These are phyloP conservation scores for Limulus polyphemus DNA, from an alignment of 2,888 invertebrate genomes.

Conservation along the genomic window DNA sequence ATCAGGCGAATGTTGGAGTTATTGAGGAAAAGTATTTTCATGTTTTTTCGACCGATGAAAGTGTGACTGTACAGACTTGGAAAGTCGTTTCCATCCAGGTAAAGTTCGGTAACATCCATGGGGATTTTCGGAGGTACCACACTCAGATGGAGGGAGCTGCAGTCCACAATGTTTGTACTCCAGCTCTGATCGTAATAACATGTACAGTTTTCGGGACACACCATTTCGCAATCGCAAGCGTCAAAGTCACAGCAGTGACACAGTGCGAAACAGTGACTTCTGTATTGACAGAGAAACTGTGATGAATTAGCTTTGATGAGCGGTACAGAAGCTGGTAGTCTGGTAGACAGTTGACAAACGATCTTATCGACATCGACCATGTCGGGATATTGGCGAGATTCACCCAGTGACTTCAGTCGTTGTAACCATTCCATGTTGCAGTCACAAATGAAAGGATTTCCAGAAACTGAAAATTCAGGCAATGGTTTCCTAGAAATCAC, in stretches of 20 bases:
- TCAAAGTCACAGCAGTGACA: slow-evolving; percentile 86
- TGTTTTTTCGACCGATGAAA: slow-evolving; percentile 67
- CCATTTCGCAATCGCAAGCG: slow-evolving; percentile 85
- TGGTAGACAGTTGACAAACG: slow-evolving; percentile 57
- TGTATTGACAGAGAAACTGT: slow-evolving; percentile 69
- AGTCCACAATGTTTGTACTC: slow-evolving; percentile 73
- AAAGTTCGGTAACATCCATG: slow-evolving; percentile 79
- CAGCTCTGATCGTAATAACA: slow-evolving; percentile 80
- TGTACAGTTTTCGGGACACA: slow-evolving; percentile 71
- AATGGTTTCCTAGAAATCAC: slow-evolving; percentile 50
- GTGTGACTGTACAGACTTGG: slow-evolving; percentile 63
- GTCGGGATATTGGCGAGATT: slow-evolving; percentile 63
- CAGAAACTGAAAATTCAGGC: slow-evolving; percentile 29
- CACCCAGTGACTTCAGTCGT: slow-evolving; percentile 48
- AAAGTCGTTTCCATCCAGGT: slow-evolving; percentile 70
- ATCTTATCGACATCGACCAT: slow-evolving; percentile 71
- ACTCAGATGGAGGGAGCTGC: slow-evolving; percentile 46
- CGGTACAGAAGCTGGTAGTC: slow-evolving; percentile 5
- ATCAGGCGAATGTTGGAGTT: slow-evolving; percentile 62
- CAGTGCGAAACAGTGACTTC: slow-evolving; percentile 68
- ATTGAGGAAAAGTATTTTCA: slow-evolving; percentile 62
- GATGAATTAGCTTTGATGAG: slow-evolving; percentile 20
- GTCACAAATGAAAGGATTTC: slow-evolving; percentile 53
- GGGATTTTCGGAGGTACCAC: slow-evolving; percentile 63
- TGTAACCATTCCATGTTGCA: slow-evolving; percentile 85